Conservation (phyloP, 2,113 vertebrate species). For the Hyperopisus bebe region DNA sequence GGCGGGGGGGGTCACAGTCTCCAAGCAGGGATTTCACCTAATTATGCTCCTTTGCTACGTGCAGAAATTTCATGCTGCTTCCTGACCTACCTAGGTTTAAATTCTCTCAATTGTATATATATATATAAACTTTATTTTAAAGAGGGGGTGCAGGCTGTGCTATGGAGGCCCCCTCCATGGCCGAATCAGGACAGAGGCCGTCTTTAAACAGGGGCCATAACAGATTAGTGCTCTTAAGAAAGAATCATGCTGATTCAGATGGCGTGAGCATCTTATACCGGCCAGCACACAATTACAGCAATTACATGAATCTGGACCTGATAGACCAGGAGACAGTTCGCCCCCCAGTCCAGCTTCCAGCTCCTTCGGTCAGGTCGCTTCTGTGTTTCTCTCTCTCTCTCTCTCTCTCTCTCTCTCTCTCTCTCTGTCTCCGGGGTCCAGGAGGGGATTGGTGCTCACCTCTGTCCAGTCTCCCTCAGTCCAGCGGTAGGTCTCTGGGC, state of each 20-base stretch:
- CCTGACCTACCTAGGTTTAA: constrained; percentile 57
- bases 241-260: not conserved
- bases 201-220: not conserved
- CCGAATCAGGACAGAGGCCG: not conserved
- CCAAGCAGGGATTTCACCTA: constrained; percentile 40
- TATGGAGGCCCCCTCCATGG: not conserved
- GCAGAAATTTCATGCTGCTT: constrained; percentile 47
- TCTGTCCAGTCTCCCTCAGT: constrained; percentile 72
- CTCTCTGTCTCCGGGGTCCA: not conserved
- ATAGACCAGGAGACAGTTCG: not conserved
- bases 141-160: not conserved
- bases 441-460: constrained; percentile 58
- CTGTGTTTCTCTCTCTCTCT: not conserved
- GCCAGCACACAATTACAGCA: not conserved
- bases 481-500: constrained; percentile 69
- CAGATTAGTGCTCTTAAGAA: not conserved
- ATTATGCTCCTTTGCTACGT: constrained; percentile 43
- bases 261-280: not conserved
- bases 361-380: not conserved
- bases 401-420: constrained; percentile 23
- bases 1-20: constrained; percentile 32
- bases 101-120: constrained; percentile 23
- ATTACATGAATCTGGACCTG: not conserved
- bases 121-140: not conserved
- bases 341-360: not conserved